Evolutionary conservation across 2,113 vertebrate genomes (phyloP).

Genomic region (Pelecanus crispus): DNA sequence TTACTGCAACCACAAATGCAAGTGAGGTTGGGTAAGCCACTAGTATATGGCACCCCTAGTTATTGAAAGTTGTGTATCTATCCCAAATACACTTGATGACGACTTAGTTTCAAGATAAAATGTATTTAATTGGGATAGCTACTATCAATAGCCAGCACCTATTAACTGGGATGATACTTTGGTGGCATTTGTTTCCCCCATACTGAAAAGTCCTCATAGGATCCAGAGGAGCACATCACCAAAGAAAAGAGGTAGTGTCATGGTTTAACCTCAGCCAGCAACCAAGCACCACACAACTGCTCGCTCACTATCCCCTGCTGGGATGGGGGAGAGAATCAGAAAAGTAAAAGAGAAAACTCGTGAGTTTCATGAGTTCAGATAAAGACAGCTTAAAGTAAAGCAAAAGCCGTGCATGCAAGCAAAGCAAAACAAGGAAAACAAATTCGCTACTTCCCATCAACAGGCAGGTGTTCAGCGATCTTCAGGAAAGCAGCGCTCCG

Average conservation of each 20-base stretch:
- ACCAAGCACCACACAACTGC: too few relatives aligned
- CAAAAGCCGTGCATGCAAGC: too few relatives aligned
- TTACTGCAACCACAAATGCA: background rate
- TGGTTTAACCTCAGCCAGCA: too few relatives aligned
- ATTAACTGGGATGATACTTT: background rate
- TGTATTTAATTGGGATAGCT: background rate
- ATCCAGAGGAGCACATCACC: background rate
- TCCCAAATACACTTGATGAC: background rate
- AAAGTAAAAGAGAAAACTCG: too few relatives aligned
- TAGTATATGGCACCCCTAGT: background rate
- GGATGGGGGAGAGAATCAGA: too few relatives aligned
- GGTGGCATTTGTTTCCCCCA: background rate
- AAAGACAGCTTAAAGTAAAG: too few relatives aligned
- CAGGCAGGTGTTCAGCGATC: too few relatives aligned
- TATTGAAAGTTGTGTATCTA: background rate
- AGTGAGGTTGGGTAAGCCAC: background rate
- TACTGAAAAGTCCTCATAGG: background rate
- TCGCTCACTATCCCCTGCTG: too few relatives aligned
- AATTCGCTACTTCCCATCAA: too few relatives aligned
- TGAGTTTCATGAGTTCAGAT: too few relatives aligned
- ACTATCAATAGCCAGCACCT: background rate
- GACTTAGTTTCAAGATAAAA: background rate
- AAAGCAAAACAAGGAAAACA: too few relatives aligned
- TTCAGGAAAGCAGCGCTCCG: too few relatives aligned
- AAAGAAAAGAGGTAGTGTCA: background rate